Percentiles rank a stretch among this genome's conserved stretches.
Conservation (phyloP, 2,113 vertebrate genomes). For the Halichoeres trimaculatus region DNA sequence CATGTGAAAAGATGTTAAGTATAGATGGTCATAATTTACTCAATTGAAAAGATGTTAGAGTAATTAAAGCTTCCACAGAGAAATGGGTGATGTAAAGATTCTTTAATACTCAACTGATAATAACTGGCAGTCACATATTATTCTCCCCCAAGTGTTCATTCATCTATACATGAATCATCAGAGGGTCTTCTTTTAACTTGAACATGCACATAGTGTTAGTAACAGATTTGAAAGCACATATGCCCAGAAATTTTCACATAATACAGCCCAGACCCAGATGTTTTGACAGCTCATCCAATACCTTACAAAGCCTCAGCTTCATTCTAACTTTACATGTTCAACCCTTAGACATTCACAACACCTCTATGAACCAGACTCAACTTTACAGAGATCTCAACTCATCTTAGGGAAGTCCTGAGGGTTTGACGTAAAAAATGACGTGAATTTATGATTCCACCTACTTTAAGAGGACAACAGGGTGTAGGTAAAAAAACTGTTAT, state of each 20-base stretch:
- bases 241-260: background rate
- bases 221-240: slow-evolving; percentile 1
- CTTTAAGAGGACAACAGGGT: background rate
- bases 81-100: background rate
- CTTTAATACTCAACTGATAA: slow-evolving; percentile 2
- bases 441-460: too few species aligned
- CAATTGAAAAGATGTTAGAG: background rate
- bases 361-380: background rate
- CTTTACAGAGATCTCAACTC: background rate
- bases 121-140: background rate
- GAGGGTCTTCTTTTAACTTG: background rate
- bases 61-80: background rate
- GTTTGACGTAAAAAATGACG: background rate
- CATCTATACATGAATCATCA: slow-evolving; percentile 4
- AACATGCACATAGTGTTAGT: slow-evolving; percentile 16
- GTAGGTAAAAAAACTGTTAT: background rate
- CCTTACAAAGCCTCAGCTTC: background rate
- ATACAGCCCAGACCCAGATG: slow-evolving; percentile 13
- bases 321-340: background rate
- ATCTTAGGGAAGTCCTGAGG: background rate
- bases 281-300: background rate
- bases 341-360: background rate
- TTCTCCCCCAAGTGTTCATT: background rate
- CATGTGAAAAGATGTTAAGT: background rate
- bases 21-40: too few species aligned